phyloP scores from a whole-genome alignment of 2,888 invertebrate genomes.

The Acleris emargana region DNA sequence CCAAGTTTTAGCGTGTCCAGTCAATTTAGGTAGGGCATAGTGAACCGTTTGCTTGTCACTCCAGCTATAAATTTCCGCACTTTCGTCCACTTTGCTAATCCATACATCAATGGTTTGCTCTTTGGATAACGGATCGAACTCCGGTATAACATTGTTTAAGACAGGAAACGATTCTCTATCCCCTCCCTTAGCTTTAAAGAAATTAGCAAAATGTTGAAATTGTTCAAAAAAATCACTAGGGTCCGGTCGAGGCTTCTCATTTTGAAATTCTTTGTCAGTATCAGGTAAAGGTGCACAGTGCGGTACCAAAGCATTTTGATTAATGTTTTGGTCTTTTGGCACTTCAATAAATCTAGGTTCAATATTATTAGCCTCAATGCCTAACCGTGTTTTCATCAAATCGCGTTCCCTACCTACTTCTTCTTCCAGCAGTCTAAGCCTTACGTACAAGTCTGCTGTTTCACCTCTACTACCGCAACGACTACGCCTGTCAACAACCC shows the following conservation, averaged over 20 bases:
- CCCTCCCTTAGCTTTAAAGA: not conserved
- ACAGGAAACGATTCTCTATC: not conserved
- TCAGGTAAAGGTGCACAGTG: not conserved
- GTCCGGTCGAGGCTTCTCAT: not conserved
- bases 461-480: not conserved
- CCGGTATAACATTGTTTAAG: constrained; percentile 11
- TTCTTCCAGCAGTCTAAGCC: not conserved
- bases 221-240: not conserved
- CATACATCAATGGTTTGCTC: constrained; percentile 16
- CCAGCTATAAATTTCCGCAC: constrained; percentile 20
- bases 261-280: not conserved
- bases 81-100: constrained; percentile 19
- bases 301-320: not conserved
- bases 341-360: not conserved
- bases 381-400: not conserved
- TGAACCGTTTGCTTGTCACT: constrained; percentile 6
- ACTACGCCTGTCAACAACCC: not conserved
- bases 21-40: not conserved
- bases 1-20: not conserved
- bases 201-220: not conserved
- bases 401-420: not conserved
- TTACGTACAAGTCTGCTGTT: not conserved
- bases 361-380: not conserved
- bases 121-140: constrained; percentile 15
- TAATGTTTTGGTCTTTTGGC: not conserved